Evolutionary conservation across 2,113 vertebrate genomes (phyloP), one percentile per base, ranked within the genome.

Genomic region (Heterotilapia buettikoferi): DNA sequence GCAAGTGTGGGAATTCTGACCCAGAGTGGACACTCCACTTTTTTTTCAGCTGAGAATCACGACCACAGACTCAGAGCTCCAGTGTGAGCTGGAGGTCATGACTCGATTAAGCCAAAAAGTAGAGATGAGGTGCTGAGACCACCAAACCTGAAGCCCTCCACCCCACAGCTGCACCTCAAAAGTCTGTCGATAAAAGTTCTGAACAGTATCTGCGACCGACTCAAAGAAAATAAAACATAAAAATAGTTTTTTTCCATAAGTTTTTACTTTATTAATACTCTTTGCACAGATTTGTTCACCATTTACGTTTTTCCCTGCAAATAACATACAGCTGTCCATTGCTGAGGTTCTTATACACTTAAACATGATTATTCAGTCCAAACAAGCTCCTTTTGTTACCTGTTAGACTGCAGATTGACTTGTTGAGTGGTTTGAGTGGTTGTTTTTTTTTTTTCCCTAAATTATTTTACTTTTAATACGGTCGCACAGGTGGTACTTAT

Each of bases 161-260:
- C 68, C 38, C 68, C 9, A 47, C 14, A 12, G 40, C 68, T 47
- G 24, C 14, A 29, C 21, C 14, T 45, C 2, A 6, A 11, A 68
- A 73, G 14, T 73, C 40, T 47, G 13, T 29, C 40, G 0, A 26
- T 45, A 45, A 73, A 73, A 73, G 66, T 43, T 71, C n/a, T 43
- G n/a, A 71, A 73, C 68, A 73, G 40, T 10, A 26, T 43, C 11
- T 18, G 68, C 4, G 0, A 73, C 40, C 0, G 2, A 73, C 24
- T 73, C 38, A 73, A 45, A 18, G 21, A 0, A 26, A 45, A 0
- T 18, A 16, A 45, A 73, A 18, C 21, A 47, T 7, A 45, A 26
- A 45, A 45, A 2, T 24, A 0, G 2, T 2, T 40, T 21, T 52
- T 71, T 43, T 33, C n/a, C 13, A 71, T 0, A 43, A 9, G 21